These are phyloP conservation scores for Poecile montanus DNA, from an alignment of 2,797 vertebrate species.

Conservation along the genomic window DNA sequence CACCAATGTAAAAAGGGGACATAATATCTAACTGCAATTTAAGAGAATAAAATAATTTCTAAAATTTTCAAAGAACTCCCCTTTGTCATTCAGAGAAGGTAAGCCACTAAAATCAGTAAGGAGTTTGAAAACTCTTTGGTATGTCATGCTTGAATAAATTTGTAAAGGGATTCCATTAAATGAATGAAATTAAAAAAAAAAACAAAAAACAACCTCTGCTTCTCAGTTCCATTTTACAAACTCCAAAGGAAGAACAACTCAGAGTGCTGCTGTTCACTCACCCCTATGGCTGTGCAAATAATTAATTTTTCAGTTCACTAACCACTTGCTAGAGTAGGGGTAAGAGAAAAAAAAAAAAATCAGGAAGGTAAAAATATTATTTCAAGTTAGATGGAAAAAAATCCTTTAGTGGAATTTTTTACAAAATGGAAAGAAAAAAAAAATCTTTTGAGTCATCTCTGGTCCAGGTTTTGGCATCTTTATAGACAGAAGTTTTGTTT, in stretches of 20 bases:
- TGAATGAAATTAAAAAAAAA: not conserved
- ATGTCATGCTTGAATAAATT: not conserved
- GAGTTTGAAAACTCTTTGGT: not conserved
- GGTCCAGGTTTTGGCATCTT: not conserved
- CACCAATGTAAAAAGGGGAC: fast-evolving
- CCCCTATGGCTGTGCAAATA: not conserved
- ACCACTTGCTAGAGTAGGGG: not conserved
- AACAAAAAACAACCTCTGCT: not conserved
- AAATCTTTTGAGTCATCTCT: not conserved
- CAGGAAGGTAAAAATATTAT: not conserved
- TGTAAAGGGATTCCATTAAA: not conserved
- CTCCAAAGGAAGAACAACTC: not conserved
- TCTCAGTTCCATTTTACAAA: not conserved
- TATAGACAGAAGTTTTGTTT: not conserved
- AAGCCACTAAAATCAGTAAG: not conserved
- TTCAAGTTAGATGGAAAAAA: not conserved
- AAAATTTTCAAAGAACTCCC: not conserved
- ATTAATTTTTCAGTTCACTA: slow-evolving; percentile 33
- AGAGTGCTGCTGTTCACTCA: not conserved
- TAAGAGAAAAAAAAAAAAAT: not conserved
- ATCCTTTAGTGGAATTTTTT: not conserved
- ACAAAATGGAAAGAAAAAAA: not conserved
- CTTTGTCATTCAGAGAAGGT: not conserved
- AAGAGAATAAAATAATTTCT: not conserved
- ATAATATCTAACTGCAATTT: not conserved